A percentile compares a stretch with the other conserved stretches of the same genome.
These are phyloP conservation scores for Eristalinus sepulchralis DNA, from an alignment of 2,888 invertebrate species.

Conservation along the genomic window DNA sequence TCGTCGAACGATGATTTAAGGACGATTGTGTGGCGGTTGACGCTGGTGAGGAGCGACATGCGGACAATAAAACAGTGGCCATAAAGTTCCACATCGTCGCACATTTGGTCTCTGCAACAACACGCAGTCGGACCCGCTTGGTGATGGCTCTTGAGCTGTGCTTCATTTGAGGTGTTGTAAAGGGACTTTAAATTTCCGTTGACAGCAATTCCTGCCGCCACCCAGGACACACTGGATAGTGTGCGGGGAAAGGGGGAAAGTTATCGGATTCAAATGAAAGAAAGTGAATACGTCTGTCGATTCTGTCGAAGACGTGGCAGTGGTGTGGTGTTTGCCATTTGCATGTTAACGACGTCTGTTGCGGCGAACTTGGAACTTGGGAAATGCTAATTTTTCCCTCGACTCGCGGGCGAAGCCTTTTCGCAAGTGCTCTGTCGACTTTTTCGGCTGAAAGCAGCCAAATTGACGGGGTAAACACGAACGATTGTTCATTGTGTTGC, in stretches of 20 bases:
- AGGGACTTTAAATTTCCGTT: neutral
- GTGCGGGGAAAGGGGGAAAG: neutral
- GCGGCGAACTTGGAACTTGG: neutral
- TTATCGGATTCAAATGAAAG: conserved; percentile 14
- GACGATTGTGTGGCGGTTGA: neutral
- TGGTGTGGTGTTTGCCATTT: neutral
- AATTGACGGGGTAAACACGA: neutral
- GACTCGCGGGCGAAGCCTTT: neutral
- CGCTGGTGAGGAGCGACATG: neutral
- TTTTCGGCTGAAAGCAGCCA: neutral
- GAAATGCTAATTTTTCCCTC: conserved; percentile 3
- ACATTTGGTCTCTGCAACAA: neutral
- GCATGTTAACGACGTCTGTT: conserved; percentile 12
- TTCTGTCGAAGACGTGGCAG: neutral
- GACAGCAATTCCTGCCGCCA: neutral
- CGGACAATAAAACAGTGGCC: conserved; percentile 18
- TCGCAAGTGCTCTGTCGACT: neutral
- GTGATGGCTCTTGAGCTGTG: neutral
- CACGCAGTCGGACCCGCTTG: neutral
- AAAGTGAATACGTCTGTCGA: conserved; percentile 20
- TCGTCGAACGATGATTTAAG: conserved; percentile 9
- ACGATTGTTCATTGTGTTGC: neutral
- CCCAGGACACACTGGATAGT: no score
- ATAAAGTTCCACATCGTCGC: neutral
- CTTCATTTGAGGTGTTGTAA: neutral